Evolutionary conservation across 2,888 invertebrate species (phyloP), one percentile per base, ranked within the genome.

Genomic region (Incurvaria masculella): DNA sequence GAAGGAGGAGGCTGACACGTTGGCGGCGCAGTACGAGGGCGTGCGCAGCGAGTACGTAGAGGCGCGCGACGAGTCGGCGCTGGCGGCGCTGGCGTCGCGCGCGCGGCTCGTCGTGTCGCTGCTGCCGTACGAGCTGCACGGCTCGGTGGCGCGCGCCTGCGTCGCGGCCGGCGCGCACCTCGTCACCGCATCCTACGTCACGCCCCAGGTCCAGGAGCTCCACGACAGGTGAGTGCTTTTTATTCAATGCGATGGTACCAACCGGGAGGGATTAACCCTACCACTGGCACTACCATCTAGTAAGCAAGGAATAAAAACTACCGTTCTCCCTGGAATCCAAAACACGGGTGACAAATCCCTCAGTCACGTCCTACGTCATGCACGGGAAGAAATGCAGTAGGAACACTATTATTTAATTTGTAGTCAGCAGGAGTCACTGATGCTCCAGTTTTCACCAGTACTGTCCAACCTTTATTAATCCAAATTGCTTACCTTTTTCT

Each of bases 111-210:
- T 90, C 0, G 81, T 94, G 5, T 96, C 98, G 0, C 81, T 99
- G 41, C 73, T 99, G 43, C 99, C 99, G 0, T 97, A 95, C 62
- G 81, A 86, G 16, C 80, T 97, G 26, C 99, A 99, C 65, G 90
- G 92, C 0, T 76, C 87, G 4, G 86, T 91, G 2, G 98, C 97
- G 0, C 84, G 86, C 59, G 85, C 88, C 17, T 99, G 98, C 64
- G 89, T 99, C 46, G 81, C 83, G n/a, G 82, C 89, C 51, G 84
- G 86, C 52, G 89, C 88, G 0, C 94, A 99, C 66, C 86, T 99
- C 86, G 96, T 99, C 17, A 99, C 99, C 0, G 97, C 97, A 0
- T 97, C 96, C 51, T 99, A 99, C 61, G 85, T 94, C 48, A 89
- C 90, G 11, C 89, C 93, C 1, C 88, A 90, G 60, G 89, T 99